These are phyloP conservation scores for Clusia tigrina DNA, from an alignment of 2,888 invertebrate genomes.

Conservation along the genomic window DNA sequence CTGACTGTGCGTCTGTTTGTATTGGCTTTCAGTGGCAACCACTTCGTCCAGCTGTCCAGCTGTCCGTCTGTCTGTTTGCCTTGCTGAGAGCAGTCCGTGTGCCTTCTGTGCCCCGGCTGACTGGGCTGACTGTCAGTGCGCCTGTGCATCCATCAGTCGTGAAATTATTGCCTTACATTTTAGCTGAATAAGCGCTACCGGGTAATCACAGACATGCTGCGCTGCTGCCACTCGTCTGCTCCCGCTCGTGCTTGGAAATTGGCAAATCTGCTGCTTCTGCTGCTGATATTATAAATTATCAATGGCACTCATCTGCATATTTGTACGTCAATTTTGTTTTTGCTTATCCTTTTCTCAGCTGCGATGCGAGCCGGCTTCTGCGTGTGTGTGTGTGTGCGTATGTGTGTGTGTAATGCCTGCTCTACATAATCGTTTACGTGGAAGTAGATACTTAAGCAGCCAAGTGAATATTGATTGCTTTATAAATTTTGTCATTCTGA, in stretches of 20 bases:
- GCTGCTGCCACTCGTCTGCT: neutral
- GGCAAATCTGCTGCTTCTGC: neutral
- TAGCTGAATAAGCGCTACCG: neutral
- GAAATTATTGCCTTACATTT: slow-evolving; percentile 6
- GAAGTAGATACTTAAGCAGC: neutral
- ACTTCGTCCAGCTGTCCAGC: neutral
- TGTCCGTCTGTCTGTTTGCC: neutral
- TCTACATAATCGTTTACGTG: neutral
- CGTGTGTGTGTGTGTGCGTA: neutral
- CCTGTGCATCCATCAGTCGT: slow-evolving; percentile 1
- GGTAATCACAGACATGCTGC: neutral
- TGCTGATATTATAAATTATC: slow-evolving; percentile 3
- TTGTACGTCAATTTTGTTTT: neutral
- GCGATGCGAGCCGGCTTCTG: too few species aligned
- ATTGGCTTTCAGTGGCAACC: too few species aligned
- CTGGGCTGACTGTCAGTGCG: neutral
- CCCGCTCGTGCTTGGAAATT: neutral
- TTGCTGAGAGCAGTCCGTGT: neutral
- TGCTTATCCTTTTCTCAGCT: neutral
- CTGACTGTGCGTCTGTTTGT: neutral
- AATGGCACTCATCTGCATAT: slow-evolving; percentile 8
- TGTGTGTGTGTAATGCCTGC: neutral
- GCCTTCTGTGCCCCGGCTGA: neutral
- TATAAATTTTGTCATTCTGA: neutral
- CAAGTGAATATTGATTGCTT: neutral